Evolutionary conservation across 1,140 invertebrate genomes (phyloP), one percentile per base, ranked within the genome.

Genomic region (Nixonia krombeini): DNA sequence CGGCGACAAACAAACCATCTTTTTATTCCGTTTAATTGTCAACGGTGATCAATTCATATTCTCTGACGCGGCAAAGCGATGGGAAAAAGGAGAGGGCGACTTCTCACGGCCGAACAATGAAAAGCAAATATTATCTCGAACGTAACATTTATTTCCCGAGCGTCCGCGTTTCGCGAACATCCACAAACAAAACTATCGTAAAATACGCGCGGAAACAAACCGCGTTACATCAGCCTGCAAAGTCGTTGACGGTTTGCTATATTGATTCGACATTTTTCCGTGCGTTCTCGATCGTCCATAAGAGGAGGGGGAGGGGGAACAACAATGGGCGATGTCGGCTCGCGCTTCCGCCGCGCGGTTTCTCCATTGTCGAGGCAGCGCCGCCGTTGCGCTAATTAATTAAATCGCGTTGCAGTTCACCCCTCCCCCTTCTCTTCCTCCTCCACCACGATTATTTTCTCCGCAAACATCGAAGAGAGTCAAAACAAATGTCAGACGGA

Each of bases 321-420:
- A 26, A 26, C 25, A 26, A 26, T 26, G 9, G 9, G 4, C 25
- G 25, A 26, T 26, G 9, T 26, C 25, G 25, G 25, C n/a, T n/a
- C n/a, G n/a, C n/a, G n/a, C n/a, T n/a, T n/a, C n/a, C n/a, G n/a
- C n/a, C n/a, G n/a, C 42, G 16, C 12, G 33, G 7, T 23, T 15
- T 57, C 40, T 57, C 35, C 56, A 41, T 61, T 33, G 49, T 37
- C 18, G 42, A 58, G 29, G 17, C 46, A 47, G 33, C 44, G 23
- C n/a, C n/a, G n/a, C 33, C 51, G 46, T 52, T 23, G 56, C 52
- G 57, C 57, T 67, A 70, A 70, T 70, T 70, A 70, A 70, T 70
- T 67, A 70, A 70, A 70, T 70, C 57, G 68, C 49, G 18, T 41
- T 10, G 4, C 10, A 41, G 1, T 21, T 29, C 42, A 47, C 44